phyloP scores from a whole-genome alignment of 2,888 invertebrate species.

The Leptinotarsa juncta region DNA sequence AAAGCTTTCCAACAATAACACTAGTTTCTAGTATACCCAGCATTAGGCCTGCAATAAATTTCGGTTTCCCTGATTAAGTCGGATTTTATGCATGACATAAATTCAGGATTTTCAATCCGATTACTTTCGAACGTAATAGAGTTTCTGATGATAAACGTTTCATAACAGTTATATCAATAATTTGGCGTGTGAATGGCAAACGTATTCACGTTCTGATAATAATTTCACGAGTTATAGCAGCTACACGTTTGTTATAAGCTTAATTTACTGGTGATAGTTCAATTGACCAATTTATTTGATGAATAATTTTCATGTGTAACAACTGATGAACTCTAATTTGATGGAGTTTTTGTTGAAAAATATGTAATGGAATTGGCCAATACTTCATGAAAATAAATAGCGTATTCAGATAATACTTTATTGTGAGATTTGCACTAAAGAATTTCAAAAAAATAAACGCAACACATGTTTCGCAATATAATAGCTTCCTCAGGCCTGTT shows the following conservation, averaged over 20 bases:
- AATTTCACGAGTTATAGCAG: neutral
- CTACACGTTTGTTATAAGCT: neutral
- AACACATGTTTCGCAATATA: too few relatives aligned
- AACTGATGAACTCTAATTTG: too few relatives aligned
- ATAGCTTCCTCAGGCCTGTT: too few relatives aligned
- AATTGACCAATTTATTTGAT: neutral
- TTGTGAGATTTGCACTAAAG: too few relatives aligned
- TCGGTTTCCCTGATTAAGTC: slow-evolving; percentile 24
- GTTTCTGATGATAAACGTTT: slow-evolving; percentile 30
- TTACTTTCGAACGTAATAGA: slow-evolving; percentile 28
- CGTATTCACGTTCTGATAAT: slow-evolving; percentile 9
- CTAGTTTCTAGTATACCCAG: slow-evolving; percentile 11
- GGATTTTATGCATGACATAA: slow-evolving; percentile 30
- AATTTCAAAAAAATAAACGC: too few relatives aligned
- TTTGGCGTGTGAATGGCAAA: slow-evolving; percentile 3
- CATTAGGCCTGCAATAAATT: slow-evolving; percentile 22
- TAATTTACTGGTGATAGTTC: neutral
- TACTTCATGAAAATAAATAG: too few relatives aligned
- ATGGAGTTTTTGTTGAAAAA: too few relatives aligned
- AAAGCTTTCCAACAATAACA: slow-evolving; percentile 10
- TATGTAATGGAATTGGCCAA: too few relatives aligned
- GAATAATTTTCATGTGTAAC: too few relatives aligned
- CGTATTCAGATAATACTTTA: too few relatives aligned
- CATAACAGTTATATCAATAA: slow-evolving; percentile 8
- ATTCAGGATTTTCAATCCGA: slow-evolving; percentile 31